These are phyloP conservation scores for Aphelinus certus DNA, from an alignment of 1,140 invertebrate genomes.

Conservation along the genomic window DNA sequence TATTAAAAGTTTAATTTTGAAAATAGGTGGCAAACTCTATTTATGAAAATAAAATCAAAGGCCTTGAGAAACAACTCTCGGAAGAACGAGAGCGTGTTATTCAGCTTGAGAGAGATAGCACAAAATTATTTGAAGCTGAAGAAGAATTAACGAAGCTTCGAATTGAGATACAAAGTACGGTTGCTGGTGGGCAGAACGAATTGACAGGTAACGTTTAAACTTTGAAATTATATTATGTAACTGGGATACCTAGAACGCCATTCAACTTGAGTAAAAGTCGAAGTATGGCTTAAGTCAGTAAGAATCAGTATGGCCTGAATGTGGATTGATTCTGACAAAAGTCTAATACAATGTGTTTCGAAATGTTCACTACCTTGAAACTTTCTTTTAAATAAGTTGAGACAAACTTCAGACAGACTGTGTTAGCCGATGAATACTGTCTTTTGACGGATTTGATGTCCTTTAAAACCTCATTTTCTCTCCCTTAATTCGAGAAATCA, in stretches of 20 bases:
- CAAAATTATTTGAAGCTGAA: constrained; percentile 68
- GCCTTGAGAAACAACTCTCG: constrained; percentile 65
- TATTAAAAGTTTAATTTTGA: constrained; percentile 24
- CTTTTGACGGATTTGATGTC: too few relatives aligned
- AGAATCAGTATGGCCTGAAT: too few relatives aligned
- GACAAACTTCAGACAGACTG: too few relatives aligned
- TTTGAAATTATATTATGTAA: constrained; percentile 20
- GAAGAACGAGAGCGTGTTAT: constrained; percentile 64
- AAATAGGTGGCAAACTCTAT: constrained; percentile 62
- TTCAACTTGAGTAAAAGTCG: too few relatives aligned
- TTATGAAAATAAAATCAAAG: constrained; percentile 66
- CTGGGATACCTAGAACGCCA: not conserved
- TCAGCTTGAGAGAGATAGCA: constrained; percentile 65
- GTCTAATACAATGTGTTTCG: too few relatives aligned
- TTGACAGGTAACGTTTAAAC: constrained; percentile 23
- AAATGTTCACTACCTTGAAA: too few relatives aligned
- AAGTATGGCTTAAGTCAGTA: too few relatives aligned
- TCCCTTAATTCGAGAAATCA: too few relatives aligned
- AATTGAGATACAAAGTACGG: constrained; percentile 53
- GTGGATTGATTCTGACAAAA: too few relatives aligned
- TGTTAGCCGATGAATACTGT: too few relatives aligned
- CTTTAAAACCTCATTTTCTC: too few relatives aligned
- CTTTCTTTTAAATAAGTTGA: too few relatives aligned
- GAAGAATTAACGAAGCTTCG: constrained; percentile 64
- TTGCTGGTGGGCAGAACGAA: constrained; percentile 44